phyloP scores from a whole-genome alignment of 2,888 invertebrate genomes.

The Drosophila nigritarsus region DNA sequence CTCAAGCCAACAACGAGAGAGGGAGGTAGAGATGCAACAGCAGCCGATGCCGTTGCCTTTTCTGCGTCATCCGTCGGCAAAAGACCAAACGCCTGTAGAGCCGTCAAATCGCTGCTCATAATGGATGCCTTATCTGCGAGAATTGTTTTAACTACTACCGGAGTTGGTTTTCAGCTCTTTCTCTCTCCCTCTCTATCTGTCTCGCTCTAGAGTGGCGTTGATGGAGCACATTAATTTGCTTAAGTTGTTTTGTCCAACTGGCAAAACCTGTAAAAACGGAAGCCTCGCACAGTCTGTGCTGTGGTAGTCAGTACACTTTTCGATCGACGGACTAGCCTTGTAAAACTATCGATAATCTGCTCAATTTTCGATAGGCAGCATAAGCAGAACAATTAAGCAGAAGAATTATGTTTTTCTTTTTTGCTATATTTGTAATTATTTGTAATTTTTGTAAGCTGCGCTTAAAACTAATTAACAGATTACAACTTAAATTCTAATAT shows the following conservation, averaged over 20 bases:
- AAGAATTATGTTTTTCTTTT: neutral
- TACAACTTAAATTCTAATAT: conserved; percentile 48
- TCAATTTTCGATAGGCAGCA: conserved; percentile 13
- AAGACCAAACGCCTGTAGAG: conserved; percentile 79
- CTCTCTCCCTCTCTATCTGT: conserved; percentile 13
- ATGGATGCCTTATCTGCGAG: conserved; percentile 81
- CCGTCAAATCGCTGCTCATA: conserved; percentile 84
- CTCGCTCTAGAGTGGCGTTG: conserved; percentile 39
- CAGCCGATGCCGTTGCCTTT: conserved; percentile 10
- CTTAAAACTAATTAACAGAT: conserved; percentile 57
- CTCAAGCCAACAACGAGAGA: conserved; percentile 55
- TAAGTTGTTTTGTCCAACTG: conserved; percentile 48
- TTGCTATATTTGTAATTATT: conserved; percentile 1
- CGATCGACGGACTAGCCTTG: neutral
- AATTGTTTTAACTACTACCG: conserved; percentile 84
- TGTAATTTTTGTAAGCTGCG: conserved; percentile 29
- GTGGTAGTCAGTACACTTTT: neutral
- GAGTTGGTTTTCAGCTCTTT: conserved; percentile 70
- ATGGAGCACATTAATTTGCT: conserved; percentile 79
- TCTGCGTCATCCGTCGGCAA: conserved; percentile 75
- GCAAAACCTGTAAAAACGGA: conserved; percentile 77
- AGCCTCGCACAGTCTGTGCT: conserved; percentile 56
- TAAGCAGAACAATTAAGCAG: too few relatives aligned
- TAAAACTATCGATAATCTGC: conserved; percentile 24
- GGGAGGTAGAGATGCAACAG: conserved; percentile 39